Base-by-base conservation (phyloP, 2,888 invertebrate species). In the Synergus japonicus region DNA sequence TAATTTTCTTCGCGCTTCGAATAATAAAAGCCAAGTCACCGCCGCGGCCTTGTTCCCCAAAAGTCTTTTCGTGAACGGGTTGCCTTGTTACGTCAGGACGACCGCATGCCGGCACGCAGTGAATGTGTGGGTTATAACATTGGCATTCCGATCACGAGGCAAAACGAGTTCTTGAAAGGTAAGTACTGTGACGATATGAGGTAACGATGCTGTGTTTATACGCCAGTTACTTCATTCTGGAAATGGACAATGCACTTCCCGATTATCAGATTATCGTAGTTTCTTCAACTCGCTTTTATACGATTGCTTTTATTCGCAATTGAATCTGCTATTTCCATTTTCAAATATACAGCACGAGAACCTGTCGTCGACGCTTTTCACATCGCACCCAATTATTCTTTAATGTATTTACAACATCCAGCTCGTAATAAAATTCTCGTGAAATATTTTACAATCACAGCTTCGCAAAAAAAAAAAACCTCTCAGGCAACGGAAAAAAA, bases 1-100 rank as follows among this genome's bases (percentile, higher is more conserved):
- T 87, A 87, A 87, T 87, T 87, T 86, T 86, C 85, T 84, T 82
- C 87, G 85, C 81, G 86, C 81, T 83, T 83, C 82, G 87, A 86
- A 87, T 86, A 84, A 86, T 84, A 87, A 87, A 82, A 80, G 81
- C 84, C 84, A 67, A 67, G 82, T 79, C 80, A 76, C 77, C 46
- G 77, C 76, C 46, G 76, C 80, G 86, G 82, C 85, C 87, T 86
- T 86, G 85, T 85, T 86, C 84, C 84, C 79, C 79, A 81, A 85
- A 84, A 83, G 81, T 79, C 76, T 80, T 81, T 80, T 79, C 77
- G 79, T 77, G 66, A 76, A 69, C 79, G 76, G 78, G 80, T 79
- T 76, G 63, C 76, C 78, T 78, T 82, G 82, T 85, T 86, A 82
- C 79, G 84, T 83, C 85, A 83, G 83, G 73, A 77, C 63, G 69